Evolutionary conservation across 2,797 vertebrate species (phyloP).

Genomic region (Atherinosoma microstoma): DNA sequence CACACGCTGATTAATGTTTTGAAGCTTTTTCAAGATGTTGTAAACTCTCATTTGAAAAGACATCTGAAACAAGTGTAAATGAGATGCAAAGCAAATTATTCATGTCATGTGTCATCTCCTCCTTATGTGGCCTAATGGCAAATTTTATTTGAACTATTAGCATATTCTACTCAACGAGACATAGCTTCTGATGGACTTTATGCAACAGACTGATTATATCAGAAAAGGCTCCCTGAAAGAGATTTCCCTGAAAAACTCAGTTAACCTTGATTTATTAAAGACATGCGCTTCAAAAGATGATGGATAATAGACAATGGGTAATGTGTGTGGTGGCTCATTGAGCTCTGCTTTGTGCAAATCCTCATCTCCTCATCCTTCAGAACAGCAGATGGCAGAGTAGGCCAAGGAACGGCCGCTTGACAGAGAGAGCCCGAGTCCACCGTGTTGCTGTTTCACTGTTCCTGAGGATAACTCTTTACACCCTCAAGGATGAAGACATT

Average conservation of each 20-base stretch:
- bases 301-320: conserved; percentile 23
- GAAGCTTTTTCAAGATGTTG: too few species aligned
- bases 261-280: conserved; percentile 48
- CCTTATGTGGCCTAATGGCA: conserved; percentile 1
- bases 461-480: conserved; percentile 18
- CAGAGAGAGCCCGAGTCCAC: conserved; percentile 12
- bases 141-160: neutral
- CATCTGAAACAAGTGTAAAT: neutral
- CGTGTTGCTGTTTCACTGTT: conserved; percentile 17
- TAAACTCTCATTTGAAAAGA: too few species aligned
- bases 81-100: conserved; percentile 9
- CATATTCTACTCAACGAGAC: too few species aligned
- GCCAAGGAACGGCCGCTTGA: conserved; percentile 2
- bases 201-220: conserved; percentile 1
- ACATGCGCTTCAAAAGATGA: conserved; percentile 9
- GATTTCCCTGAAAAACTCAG: conserved; percentile 37
- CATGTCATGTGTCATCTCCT: neutral
- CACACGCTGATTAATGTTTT: conserved; percentile 39
- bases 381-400: conserved; percentile 65
- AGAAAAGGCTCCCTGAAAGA: conserved; percentile 7
- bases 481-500: conserved; percentile 31
- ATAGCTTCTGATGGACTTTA: neutral
- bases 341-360: conserved; percentile 11
- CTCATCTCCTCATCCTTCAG: rapidly evolving
- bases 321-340: conserved; percentile 34